Evolutionary conservation across 2,113 vertebrate genomes (phyloP).

Genomic region (Syrrhaptes paradoxus): DNA sequence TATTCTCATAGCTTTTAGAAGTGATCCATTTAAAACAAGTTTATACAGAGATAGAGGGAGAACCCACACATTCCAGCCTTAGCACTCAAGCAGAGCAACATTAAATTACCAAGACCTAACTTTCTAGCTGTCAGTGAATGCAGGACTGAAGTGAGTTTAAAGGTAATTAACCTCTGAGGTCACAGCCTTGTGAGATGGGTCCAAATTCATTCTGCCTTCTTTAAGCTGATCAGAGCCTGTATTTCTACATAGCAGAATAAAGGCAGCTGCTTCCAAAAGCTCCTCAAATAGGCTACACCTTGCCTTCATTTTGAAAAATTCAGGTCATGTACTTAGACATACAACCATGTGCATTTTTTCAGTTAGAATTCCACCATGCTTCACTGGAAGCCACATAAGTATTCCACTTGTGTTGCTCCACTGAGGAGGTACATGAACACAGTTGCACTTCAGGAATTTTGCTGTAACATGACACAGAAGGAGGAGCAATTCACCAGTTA

Average conservation of each 20-base stretch:
- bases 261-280: not conserved
- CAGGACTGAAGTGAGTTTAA: not conserved
- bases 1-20: not conserved
- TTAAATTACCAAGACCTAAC: not conserved
- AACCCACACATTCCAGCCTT: not conserved
- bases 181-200: not conserved
- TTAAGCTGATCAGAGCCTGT: conserved; percentile 2
- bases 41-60: not conserved
- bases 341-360: not conserved
- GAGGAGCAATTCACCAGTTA: not conserved
- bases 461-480: not conserved
- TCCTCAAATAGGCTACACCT: not conserved
- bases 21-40: not conserved
- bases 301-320: not conserved
- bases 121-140: not conserved
- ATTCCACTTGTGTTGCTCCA: not conserved
- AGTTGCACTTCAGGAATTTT: not conserved
- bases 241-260: not conserved
- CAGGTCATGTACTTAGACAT: not conserved
- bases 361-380: not conserved
- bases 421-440: not conserved
- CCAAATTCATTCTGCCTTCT: not conserved
- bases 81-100: not conserved
- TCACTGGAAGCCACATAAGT: not conserved
- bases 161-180: conserved; percentile 24